phyloP scores from a whole-genome alignment of 2,888 invertebrate genomes.

The Gastracanthus pulcherrimus region DNA sequence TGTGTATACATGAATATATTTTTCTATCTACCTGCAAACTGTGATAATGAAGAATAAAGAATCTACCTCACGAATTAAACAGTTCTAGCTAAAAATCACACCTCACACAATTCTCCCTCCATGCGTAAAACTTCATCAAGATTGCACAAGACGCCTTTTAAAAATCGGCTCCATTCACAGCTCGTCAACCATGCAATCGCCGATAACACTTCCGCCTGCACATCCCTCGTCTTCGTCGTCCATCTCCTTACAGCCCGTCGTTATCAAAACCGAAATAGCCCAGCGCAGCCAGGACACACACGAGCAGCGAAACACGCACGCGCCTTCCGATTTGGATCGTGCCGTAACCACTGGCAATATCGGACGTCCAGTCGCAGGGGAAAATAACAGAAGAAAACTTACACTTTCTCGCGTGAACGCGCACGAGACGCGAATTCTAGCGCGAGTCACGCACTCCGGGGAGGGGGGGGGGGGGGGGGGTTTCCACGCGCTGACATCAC shows the following conservation, averaged over 20 bases:
- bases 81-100: no score
- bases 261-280: no score
- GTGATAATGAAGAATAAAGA: slow-evolving; percentile 2
- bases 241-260: no score
- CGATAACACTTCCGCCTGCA: no score
- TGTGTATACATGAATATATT: background rate
- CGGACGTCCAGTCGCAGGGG: no score
- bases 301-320: no score
- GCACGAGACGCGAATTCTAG: slow-evolving; percentile 17
- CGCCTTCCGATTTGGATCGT: no score
- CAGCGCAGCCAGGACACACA: no score
- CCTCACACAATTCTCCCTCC: background rate
- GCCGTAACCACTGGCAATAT: slow-evolving; percentile 23
- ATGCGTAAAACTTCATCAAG: background rate
- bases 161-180: no score
- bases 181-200: no score
- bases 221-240: no score
- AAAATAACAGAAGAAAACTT: background rate
- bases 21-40: background rate
- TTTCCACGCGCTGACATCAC: slow-evolving; percentile 19
- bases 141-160: background rate
- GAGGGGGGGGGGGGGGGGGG: no score
- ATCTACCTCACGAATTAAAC: background rate
- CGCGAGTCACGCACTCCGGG: slow-evolving; percentile 36
- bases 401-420: background rate